Base-by-base conservation (phyloP, 2,797 vertebrate species). In the Naso thynnoides region DNA sequence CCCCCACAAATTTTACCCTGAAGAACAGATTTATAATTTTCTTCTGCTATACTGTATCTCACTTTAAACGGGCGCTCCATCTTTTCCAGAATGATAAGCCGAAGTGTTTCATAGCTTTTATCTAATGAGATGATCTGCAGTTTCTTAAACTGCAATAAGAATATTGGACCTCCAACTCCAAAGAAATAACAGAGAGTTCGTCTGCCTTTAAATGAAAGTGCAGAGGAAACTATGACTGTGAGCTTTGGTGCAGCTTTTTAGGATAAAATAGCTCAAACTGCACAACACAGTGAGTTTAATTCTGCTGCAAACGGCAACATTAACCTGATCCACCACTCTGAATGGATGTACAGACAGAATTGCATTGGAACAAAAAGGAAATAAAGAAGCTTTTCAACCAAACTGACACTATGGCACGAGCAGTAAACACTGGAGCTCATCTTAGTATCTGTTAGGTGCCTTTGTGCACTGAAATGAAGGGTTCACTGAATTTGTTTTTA, bases 1-100 rank as follows among this genome's bases (percentile, higher is more conserved):
- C 87, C 84, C 75, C 73, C 66, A 47, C 65, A 87, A 83, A 91
- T 86, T 91, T 81, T 87, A 84, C 87, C 92, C 91, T 56, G 84
- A 89, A 91, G 93, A 93, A 91, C 70, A 89, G 91, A 92, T 85
- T 89, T 87, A 86, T 91, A 86, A 91, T 92, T 91, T 89, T 86
- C 82, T 79, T 87, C 76, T 55, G 82, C 70, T 68, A 78, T 78
- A 86, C 76, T 86, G 73, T 89, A 90, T 90, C 89, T 87, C 84
- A 55, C 79, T 87, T 89, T 81, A 90, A 93, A 93, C 81, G 66
- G n/a, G 76, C 39, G 63, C 81, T 79, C 77, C 76, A 90, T 93
- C 89, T 93, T 90, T 86, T 87, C 69, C 61, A 61, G 77, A 81
- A 73, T 45, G 91, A 91, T 91, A 88, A 91, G 86, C 76, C 44